phyloP scores from a whole-genome alignment of 2,113 vertebrate genomes.

The Burhinus bistriatus region DNA sequence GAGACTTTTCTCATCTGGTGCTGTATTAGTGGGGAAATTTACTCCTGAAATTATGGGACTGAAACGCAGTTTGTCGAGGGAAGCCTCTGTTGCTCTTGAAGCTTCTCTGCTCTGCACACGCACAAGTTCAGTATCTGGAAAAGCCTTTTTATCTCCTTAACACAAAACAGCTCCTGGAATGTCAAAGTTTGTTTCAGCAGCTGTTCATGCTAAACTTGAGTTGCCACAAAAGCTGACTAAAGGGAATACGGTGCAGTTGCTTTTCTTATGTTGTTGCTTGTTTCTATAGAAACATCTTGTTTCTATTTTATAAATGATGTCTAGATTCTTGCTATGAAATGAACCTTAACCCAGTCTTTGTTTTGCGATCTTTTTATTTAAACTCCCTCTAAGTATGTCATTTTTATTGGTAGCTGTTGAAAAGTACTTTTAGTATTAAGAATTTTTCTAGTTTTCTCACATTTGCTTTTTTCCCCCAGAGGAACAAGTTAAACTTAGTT shows the following conservation, averaged over 20 bases:
- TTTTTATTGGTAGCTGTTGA: background rate
- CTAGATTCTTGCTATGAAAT: background rate
- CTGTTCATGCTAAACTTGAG: background rate
- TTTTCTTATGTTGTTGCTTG: constrained; percentile 29
- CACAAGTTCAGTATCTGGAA: background rate
- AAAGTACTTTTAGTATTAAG: background rate
- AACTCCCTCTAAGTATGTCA: background rate
- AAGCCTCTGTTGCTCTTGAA: background rate
- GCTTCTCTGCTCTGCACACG: background rate
- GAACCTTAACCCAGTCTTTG: background rate
- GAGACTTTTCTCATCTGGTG: background rate
- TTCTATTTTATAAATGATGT: background rate
- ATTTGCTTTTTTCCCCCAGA: background rate
- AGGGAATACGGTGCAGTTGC: background rate
- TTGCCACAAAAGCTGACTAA: background rate
- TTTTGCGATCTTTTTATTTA: background rate
- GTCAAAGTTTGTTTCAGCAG: background rate
- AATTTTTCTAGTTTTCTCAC: background rate
- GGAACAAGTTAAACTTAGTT: background rate
- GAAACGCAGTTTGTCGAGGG: background rate
- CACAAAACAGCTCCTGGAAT: background rate
- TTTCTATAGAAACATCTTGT: constrained; percentile 43
- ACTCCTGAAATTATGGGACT: background rate
- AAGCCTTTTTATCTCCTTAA: background rate
- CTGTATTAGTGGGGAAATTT: background rate